Percentiles rank a stretch among this genome's conserved stretches.
phyloP scores from a whole-genome alignment of 2,797 vertebrate species.

The Aselliscus stoliczkanus region DNA sequence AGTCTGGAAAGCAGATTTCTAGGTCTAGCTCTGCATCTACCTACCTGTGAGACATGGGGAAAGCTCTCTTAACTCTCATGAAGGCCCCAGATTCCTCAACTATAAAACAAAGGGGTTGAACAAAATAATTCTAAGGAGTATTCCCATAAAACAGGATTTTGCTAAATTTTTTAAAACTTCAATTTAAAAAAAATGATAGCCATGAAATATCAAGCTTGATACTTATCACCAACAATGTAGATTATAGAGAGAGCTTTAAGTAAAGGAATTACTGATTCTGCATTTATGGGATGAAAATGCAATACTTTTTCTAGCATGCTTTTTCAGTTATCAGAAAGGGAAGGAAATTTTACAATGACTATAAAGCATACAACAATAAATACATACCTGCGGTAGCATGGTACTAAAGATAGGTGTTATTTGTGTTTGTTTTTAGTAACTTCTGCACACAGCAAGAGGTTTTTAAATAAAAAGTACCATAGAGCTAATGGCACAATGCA shows the following conservation, averaged over 20 bases:
- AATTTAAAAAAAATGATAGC: not conserved
- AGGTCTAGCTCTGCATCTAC: not conserved
- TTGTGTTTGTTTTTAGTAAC: slow-evolving; percentile 68
- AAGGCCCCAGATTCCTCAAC: slow-evolving; percentile 4
- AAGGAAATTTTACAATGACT: slow-evolving; percentile 65
- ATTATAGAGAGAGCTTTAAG: slow-evolving; percentile 18
- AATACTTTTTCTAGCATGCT: slow-evolving; percentile 38
- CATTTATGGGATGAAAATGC: slow-evolving; percentile 58
- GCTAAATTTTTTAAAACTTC: not conserved
- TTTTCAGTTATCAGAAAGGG: slow-evolving; percentile 71
- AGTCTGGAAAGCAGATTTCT: not conserved
- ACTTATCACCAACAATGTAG: not conserved
- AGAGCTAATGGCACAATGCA: slow-evolving; percentile 66
- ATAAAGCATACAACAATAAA: slow-evolving; percentile 54
- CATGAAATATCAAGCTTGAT: slow-evolving; percentile 1
- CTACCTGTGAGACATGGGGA: not conserved
- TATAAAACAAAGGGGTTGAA: not conserved
- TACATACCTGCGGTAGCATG: slow-evolving; percentile 72
- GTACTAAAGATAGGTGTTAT: slow-evolving; percentile 62
- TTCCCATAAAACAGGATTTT: slow-evolving; percentile 41
- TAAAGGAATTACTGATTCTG: slow-evolving; percentile 51
- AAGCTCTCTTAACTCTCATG: not conserved
- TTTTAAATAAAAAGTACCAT: slow-evolving; percentile 64
- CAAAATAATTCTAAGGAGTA: not conserved
- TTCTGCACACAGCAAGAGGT: slow-evolving; percentile 66